Conservation (phyloP, 23 tunicate genomes). For the Halocynthia roretzi region DNA sequence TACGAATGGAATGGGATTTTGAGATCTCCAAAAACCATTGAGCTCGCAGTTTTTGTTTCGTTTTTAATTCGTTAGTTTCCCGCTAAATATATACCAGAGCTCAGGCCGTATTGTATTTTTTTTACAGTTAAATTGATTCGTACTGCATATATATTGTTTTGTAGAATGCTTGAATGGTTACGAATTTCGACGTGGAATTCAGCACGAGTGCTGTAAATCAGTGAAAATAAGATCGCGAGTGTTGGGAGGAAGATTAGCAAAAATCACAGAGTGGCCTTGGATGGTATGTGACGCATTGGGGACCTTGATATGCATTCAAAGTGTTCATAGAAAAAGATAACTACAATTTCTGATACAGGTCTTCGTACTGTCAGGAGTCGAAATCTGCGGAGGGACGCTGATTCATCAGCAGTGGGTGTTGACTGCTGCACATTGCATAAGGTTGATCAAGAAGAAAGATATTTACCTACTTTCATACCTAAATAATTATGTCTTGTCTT, state of each 20-base stretch:
- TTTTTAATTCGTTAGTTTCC: too few species aligned
- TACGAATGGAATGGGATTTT: neutral
- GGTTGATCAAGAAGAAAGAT: neutral
- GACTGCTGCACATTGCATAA: slow-evolving; percentile 15
- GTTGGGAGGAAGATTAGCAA: neutral
- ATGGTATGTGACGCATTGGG: neutral
- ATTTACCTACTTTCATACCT: neutral
- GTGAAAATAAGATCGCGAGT: neutral
- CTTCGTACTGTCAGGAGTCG: too few species aligned
- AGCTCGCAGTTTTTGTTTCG: too few species aligned
- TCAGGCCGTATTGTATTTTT: too few species aligned
- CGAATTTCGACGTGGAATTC: slow-evolving; percentile 5
- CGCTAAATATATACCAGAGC: too few species aligned
- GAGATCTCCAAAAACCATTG: too few species aligned
- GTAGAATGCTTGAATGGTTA: neutral
- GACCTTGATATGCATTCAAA: too few species aligned
- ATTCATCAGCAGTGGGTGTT: slow-evolving; percentile 5
- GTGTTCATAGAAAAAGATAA: too few species aligned
- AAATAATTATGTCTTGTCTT: neutral
- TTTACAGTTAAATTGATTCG: neutral
- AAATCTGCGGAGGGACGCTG: slow-evolving; percentile 14
- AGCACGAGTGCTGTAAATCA: neutral
- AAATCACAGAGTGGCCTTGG: slow-evolving; percentile 7
- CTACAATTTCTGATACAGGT: too few species aligned
- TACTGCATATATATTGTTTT: neutral